Conservation (phyloP, 2,888 invertebrate species). For the Thera britannica region DNA sequence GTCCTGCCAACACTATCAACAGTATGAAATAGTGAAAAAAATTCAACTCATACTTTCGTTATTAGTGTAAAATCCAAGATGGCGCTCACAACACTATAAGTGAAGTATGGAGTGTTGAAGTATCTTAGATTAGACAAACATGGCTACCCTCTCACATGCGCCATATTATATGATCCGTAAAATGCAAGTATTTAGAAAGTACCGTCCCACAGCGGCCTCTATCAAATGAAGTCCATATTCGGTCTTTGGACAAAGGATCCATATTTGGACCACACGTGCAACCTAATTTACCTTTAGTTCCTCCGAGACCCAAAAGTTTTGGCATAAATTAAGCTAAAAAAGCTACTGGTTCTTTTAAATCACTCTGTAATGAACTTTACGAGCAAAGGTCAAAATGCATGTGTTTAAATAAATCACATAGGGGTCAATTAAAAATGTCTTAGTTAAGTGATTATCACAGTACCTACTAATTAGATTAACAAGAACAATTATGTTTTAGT, state of each 20-base stretch:
- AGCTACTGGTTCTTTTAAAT: background rate
- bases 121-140: background rate
- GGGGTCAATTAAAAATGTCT: no score
- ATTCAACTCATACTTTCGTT: no score
- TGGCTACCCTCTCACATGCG: background rate
- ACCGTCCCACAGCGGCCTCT: constrained; percentile 10
- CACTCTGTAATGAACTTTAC: no score
- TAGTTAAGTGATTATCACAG: no score
- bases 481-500: background rate
- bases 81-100: background rate
- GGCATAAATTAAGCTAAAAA: background rate
- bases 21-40: no score
- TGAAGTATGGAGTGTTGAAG: no score
- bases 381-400: no score
- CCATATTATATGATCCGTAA: background rate
- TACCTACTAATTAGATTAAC: no score
- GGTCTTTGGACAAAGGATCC: constrained; percentile 22
- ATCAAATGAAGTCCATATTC: constrained; percentile 23
- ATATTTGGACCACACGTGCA: constrained; percentile 40
- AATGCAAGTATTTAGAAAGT: constrained; percentile 30
- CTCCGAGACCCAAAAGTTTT: constrained; percentile 24
- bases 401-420: no score
- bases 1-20: no score
- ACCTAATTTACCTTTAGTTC: constrained; percentile 36
- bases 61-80: no score